phyloP scores from a whole-genome alignment of 2,797 vertebrate genomes.

The Anguilla megastoma region DNA sequence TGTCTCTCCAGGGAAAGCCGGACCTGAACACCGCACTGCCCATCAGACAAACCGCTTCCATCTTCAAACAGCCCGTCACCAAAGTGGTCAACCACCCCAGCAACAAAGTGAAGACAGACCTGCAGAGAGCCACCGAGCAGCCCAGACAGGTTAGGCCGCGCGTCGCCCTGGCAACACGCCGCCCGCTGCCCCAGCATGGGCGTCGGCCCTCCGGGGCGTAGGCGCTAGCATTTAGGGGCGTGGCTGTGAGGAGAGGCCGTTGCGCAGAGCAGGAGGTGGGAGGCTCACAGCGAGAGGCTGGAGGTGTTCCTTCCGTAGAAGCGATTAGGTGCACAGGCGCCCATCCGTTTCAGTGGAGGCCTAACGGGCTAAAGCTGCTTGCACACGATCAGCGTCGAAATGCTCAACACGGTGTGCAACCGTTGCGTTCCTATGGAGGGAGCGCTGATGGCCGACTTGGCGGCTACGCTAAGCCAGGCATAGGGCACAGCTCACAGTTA shows the following conservation, averaged over 20 bases:
- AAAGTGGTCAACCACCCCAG: conserved; percentile 89
- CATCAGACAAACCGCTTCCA: conserved; percentile 92
- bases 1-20: conserved; percentile 75
- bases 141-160: conserved; percentile 80
- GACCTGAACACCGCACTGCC: conserved; percentile 91
- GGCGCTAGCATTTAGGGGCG: neutral
- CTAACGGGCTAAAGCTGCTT: neutral
- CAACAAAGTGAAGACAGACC: conserved; percentile 90
- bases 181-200: neutral
- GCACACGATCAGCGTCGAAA: too few species aligned
- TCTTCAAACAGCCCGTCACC: conserved; percentile 95
- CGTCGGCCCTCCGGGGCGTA: neutral
- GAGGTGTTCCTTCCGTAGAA: neutral
- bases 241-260: neutral
- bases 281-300: neutral
- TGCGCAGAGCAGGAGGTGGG: neutral
- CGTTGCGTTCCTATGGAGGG: too few species aligned
- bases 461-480: too few species aligned
- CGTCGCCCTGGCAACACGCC: neutral
- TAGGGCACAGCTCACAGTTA: too few species aligned
- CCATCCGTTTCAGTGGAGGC: neutral
- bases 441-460: too few species aligned
- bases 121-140: conserved; percentile 83
- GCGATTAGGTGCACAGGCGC: neutral
- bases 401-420: too few species aligned